These are phyloP conservation scores for Girardia tigrina DNA, from an alignment of 2,888 invertebrate species.

Conservation along the genomic window DNA sequence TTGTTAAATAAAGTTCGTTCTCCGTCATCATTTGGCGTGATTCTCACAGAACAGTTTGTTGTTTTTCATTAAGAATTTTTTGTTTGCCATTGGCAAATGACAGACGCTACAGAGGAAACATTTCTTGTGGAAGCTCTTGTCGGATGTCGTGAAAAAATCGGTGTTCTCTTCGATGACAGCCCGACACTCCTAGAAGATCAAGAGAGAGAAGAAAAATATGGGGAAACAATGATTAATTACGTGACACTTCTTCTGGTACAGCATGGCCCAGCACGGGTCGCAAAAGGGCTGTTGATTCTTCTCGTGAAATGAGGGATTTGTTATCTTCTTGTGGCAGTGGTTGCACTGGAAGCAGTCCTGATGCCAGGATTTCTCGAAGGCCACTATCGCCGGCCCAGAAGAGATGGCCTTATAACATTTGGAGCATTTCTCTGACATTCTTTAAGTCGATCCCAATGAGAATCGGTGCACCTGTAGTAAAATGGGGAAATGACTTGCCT, in stretches of 20 bases:
- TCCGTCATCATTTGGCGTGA: constrained; percentile 2
- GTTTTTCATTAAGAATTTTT: not conserved
- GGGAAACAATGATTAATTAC: not conserved
- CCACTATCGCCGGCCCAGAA: not conserved
- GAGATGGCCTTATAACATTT: not conserved
- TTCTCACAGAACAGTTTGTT: not conserved
- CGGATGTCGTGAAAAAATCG: not conserved
- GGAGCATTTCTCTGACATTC: not conserved
- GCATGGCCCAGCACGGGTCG: not conserved
- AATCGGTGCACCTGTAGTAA: not conserved
- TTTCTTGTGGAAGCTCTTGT: constrained; percentile 15
- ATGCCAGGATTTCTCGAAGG: not conserved
- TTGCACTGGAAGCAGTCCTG: not conserved
- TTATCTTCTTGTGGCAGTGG: not conserved
- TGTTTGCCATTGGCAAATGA: not conserved
- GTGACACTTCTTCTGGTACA: not conserved
- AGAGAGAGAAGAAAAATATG: too few species aligned
- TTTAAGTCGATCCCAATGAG: not conserved
- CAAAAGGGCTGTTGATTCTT: not conserved
- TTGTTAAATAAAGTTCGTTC: too few species aligned
- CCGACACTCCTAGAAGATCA: not conserved
- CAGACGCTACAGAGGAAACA: not conserved
- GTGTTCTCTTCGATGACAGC: not conserved
- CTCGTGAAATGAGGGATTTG: not conserved
- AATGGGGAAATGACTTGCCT: not conserved